Evolutionary conservation across 2,797 vertebrate genomes (phyloP).

Genomic region (Aratinga solstitialis): DNA sequence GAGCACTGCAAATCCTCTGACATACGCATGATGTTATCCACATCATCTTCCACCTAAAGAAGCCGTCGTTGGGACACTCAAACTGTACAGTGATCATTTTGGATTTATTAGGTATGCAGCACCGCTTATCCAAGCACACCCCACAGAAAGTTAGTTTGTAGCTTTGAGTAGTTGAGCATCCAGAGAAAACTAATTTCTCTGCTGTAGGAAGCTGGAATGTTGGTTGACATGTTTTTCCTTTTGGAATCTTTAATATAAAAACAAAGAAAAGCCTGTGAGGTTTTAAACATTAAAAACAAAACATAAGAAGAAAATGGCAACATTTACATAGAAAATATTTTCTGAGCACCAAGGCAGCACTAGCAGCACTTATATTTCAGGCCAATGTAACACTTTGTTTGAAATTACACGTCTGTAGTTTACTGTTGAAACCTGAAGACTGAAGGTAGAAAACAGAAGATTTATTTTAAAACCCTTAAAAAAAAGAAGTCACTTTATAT

Average conservation of each 20-base stretch:
- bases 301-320: neutral
- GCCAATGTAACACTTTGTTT: neutral
- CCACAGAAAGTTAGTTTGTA: constrained; percentile 91
- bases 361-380: neutral
- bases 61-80: constrained; percentile 83
- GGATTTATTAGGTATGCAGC: constrained; percentile 91
- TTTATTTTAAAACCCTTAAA: neutral
- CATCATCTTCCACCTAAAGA: constrained; percentile 91
- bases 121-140: constrained; percentile 87
- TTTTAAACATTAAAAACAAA: neutral
- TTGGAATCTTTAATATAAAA: constrained; percentile 81
- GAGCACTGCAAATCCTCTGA: constrained; percentile 85
- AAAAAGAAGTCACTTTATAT: neutral
- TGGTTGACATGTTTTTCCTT: constrained; percentile 87
- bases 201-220: constrained; percentile 87
- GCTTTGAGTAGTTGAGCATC: constrained; percentile 86
- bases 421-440: neutral
- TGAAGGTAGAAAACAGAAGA: neutral
- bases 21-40: constrained; percentile 95
- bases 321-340: neutral
- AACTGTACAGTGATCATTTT: constrained; percentile 88
- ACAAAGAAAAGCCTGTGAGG: constrained; percentile 14
- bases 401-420: neutral
- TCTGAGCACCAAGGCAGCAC: neutral
- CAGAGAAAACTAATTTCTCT: constrained; percentile 87